These are phyloP conservation scores for Dryas iulia DNA, from an alignment of 1,140 invertebrate species.

Conservation along the genomic window DNA sequence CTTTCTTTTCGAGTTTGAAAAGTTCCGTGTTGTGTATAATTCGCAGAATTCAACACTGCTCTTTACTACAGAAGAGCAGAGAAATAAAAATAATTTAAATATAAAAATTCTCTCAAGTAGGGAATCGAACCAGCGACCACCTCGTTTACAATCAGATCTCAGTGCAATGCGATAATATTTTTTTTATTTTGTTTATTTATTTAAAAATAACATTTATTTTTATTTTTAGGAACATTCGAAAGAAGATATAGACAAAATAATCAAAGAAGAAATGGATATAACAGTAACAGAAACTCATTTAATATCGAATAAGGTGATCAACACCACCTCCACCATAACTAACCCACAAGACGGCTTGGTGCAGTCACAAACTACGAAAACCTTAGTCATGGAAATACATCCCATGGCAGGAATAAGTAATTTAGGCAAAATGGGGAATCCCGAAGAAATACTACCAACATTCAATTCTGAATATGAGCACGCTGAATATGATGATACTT, in stretches of 20 bases:
- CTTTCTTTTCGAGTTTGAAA: too few species aligned
- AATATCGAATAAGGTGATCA: constrained; percentile 69
- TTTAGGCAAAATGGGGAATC: constrained; percentile 48
- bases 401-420: constrained; percentile 44
- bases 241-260: constrained; percentile 32
- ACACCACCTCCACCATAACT: constrained; percentile 61
- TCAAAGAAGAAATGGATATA: constrained; percentile 60
- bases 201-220: too few species aligned
- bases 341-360: constrained; percentile 52
- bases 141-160: too few species aligned
- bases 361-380: constrained; percentile 58
- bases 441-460: constrained; percentile 67
- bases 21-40: too few species aligned
- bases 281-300: constrained; percentile 66
- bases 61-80: too few species aligned
- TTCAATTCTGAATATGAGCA: constrained; percentile 33
- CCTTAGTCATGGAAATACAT: constrained; percentile 68
- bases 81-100: too few species aligned
- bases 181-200: too few species aligned
- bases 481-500: constrained; percentile 46
- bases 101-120: too few species aligned
- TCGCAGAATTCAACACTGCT: too few species aligned
- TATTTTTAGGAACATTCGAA: constrained; percentile 18
- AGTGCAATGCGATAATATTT: too few species aligned
- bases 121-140: constrained; percentile 58